A percentile compares a stretch with the other conserved stretches of the same genome.
Conservation (phyloP, 92 coral and sea anemone genomes). For the Scolanthus callimorphus region DNA sequence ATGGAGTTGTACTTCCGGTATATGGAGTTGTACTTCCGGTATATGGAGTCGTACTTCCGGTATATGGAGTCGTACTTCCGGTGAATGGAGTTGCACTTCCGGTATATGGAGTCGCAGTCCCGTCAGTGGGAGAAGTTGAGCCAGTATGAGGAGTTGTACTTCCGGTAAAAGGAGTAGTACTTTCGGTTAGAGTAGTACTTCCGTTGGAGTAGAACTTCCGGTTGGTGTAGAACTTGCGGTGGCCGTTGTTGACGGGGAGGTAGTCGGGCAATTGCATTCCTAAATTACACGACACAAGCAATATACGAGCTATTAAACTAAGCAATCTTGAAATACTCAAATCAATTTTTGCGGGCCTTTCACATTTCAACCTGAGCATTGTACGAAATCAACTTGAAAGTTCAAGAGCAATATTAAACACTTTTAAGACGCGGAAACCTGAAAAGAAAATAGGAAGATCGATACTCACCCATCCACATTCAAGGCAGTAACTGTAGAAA, state of each 20-base stretch:
- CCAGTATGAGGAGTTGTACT: constrained; percentile 20
- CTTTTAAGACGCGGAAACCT: no score
- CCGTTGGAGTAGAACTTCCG: constrained; percentile 7
- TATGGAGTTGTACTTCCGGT: constrained; percentile 21
- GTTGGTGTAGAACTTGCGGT: constrained; percentile 15
- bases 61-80: constrained; percentile 7
- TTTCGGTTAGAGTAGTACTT: constrained; percentile 6
- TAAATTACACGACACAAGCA: no score
- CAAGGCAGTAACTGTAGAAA: no score
- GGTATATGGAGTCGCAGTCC: constrained; percentile 1
- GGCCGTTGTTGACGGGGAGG: neutral
- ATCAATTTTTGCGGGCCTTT: no score
- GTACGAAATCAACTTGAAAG: no score
- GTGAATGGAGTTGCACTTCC: constrained; percentile 14
- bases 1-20: constrained; percentile 15
- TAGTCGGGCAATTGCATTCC: constrained; percentile 1
- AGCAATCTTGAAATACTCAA: no score
- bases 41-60: constrained; percentile 15
- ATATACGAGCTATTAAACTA: no score
- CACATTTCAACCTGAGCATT: no score
- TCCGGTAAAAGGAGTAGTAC: constrained; percentile 16
- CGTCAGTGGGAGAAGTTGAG: constrained; percentile 15
- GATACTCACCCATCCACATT: no score
- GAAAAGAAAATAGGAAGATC: no score
- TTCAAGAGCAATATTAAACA: no score